Evolutionary conservation across 2,797 vertebrate species (phyloP).

Genomic region (Fratercula arctica): DNA sequence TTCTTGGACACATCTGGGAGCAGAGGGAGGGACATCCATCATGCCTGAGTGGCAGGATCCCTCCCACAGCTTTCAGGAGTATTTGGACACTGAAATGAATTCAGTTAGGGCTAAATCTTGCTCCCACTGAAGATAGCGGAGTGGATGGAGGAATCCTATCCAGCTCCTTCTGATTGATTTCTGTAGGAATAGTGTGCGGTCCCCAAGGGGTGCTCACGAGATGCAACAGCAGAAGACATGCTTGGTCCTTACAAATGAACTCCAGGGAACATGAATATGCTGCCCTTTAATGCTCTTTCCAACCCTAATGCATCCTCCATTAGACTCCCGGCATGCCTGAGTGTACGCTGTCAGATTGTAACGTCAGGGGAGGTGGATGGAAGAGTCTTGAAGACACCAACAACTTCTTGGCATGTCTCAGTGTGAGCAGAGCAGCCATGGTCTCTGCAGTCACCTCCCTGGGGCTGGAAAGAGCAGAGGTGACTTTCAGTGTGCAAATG

Average conservation of each 20-base stretch:
- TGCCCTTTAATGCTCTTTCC: background rate
- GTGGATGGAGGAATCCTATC: background rate
- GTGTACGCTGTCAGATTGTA: background rate
- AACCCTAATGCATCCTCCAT: background rate
- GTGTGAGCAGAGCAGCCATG: background rate
- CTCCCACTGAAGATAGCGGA: background rate
- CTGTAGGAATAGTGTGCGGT: background rate
- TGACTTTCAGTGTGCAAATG: background rate
- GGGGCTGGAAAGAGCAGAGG: background rate
- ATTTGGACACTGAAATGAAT: background rate
- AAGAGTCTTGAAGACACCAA: background rate
- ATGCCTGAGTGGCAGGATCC: conserved; percentile 31
- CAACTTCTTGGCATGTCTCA: background rate
- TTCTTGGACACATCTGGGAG: conserved; percentile 57
- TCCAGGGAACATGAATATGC: background rate
- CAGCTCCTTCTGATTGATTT: background rate
- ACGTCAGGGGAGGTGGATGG: background rate
- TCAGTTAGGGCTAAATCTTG: background rate
- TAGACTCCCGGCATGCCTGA: background rate
- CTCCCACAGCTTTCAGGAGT: conserved; percentile 39
- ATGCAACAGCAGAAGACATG: background rate
- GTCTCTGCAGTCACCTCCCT: background rate
- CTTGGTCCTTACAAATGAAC: background rate
- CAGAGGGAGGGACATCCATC: conserved; percentile 47
- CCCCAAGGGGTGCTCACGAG: background rate